These are phyloP conservation scores for Euzetes globulus DNA, from an alignment of 2,888 invertebrate species.

Conservation along the genomic window DNA sequence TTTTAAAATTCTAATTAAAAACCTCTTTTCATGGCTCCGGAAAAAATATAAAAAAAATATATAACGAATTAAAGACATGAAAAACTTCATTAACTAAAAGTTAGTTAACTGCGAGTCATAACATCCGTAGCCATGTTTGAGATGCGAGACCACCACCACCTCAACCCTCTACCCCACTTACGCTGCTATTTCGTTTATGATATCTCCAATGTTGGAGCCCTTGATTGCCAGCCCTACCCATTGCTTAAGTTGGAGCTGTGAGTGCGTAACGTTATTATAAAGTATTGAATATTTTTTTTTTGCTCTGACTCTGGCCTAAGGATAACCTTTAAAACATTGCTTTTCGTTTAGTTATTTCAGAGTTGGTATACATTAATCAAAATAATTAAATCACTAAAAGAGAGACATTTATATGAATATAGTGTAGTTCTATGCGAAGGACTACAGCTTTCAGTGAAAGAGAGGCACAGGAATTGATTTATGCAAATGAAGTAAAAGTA, in stretches of 20 bases:
- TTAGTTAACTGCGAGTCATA: background rate
- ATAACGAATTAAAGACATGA: background rate
- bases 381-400: conserved; percentile 16
- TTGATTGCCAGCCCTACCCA: conserved; percentile 14
- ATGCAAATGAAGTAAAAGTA: conserved; percentile 25
- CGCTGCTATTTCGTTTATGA: background rate
- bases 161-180: conserved; percentile 7
- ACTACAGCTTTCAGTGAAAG: background rate
- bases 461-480: background rate
- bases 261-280: conserved; percentile 24
- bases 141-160: background rate
- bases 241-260: background rate
- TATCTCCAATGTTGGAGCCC: background rate
- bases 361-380: conserved; percentile 21
- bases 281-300: conserved; percentile 13
- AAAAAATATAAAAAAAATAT: background rate
- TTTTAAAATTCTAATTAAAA: background rate
- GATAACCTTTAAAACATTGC: background rate
- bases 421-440: background rate
- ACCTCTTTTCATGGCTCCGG: background rate
- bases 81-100: conserved; percentile 11
- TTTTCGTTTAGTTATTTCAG: background rate
- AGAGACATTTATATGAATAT: background rate
- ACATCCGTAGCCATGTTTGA: conserved; percentile 4
- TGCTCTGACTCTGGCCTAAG: background rate